Evolutionary conservation across 2,888 invertebrate genomes (phyloP).

Genomic region (Anthophora plumipes): DNA sequence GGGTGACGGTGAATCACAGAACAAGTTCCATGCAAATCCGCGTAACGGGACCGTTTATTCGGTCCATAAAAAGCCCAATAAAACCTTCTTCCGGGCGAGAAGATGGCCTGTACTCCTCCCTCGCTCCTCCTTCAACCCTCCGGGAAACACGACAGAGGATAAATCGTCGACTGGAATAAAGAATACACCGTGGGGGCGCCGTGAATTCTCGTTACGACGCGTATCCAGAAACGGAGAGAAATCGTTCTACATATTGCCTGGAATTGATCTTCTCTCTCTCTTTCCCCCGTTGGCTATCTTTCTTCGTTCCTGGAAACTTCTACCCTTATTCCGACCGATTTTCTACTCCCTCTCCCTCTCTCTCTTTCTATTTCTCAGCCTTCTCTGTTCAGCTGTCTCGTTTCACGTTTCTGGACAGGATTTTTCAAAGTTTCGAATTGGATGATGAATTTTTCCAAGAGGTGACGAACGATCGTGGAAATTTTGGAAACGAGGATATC

Average conservation of each 20-base stretch:
- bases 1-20: constrained; percentile 76
- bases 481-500: constrained; percentile 68
- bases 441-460: neutral
- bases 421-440: neutral
- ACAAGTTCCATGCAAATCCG: constrained; percentile 80
- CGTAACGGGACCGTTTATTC: constrained; percentile 79
- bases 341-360: constrained; percentile 11
- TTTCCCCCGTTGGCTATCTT: neutral
- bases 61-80: constrained; percentile 80
- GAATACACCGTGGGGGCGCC: constrained; percentile 68
- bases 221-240: constrained; percentile 75
- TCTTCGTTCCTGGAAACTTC: constrained; percentile 40
- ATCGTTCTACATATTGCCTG: constrained; percentile 79
- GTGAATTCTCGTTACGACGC: constrained; percentile 68
- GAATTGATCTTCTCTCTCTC: constrained; percentile 75
- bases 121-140: constrained; percentile 33
- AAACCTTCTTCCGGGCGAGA: constrained; percentile 71
- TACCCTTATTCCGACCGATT: constrained; percentile 19
- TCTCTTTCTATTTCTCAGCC: constrained; percentile 6
- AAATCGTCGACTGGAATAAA: constrained; percentile 77
- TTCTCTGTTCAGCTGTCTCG: neutral
- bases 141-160: constrained; percentile 74
- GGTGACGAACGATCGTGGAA: constrained; percentile 68
- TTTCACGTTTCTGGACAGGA: neutral
- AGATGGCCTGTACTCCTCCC: constrained; percentile 54